Evolutionary conservation across 2,797 vertebrate species (phyloP), one percentile per base, ranked within the genome.

Genomic region (Cuculus canorus): DNA sequence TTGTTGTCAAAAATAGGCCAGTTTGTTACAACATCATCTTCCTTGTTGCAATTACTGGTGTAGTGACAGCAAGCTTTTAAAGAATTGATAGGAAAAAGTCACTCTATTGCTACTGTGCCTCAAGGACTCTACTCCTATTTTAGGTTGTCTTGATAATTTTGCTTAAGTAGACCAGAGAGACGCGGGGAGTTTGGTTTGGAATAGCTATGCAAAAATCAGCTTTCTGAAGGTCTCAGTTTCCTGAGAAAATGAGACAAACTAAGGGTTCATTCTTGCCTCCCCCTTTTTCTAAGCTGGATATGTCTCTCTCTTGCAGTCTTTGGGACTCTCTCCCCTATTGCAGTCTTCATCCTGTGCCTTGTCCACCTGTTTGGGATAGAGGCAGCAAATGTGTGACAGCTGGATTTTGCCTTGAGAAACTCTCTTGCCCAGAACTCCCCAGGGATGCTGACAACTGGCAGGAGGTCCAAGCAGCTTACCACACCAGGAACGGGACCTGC

Each of bases 1-100:
- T 79, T 92, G 80, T 52, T 84, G 90, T 77, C 92, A 96, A 94
- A 96, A 95, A 96, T 82, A 92, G 88, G 27, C 15, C 56, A 77
- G 8, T 73, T 69, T 1, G 32, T 80, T 89, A 92, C 82, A 86
- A 48, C 32, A 87, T 64, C 41, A 35, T 75, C 56, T 71, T 57
- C n/a, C 30, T 63, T 87, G 72, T 81, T 91, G 86, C 79, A 61
- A 64, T 75, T 83, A 39, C 57, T 89, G 24, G 16, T 80, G 50
- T 47, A 73, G 68, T 73, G 93, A 82, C 81, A 54, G 45, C 39
- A 84, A 57, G n/a, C 37, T 94, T 89, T 82, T 48, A 66, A 61
- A 89, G n/a, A 87, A 90, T 54, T 69, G 78, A 80, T 66, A 91
- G 50, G 41, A 43, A 94, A 23, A 85, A 75, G 71, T 54, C 53